Evolutionary conservation across 2,113 vertebrate species (phyloP), one percentile per base, ranked within the genome.

Genomic region (Clarias gariepinus): DNA sequence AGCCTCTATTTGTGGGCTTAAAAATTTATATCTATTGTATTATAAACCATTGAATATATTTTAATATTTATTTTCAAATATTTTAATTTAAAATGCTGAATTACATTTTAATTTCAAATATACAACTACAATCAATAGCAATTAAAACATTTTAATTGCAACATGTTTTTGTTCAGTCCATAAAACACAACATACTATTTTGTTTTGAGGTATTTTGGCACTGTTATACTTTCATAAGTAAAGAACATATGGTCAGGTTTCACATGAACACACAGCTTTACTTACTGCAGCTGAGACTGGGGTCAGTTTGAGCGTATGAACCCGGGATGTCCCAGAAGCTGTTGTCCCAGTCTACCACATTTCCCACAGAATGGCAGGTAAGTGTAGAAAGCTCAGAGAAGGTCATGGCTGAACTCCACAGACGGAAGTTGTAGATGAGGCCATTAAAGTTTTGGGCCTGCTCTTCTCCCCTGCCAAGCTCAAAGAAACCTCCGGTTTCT

Each of bases 251-350:
- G 71, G 47, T 47, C 71, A 47, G 28, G 19, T 74, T 69, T 41
- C 69, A 41, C 8, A 25, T 12, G 11, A 74, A 25, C 71, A 47
- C 12, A n/a, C 23, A 52, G 23, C 1, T 73, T 76, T 90, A 96
- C 98, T 98, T 91, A 99, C 98, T 98, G 94, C 98, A 99, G 95
- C 97, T 98, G 89, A 99, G 95, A 58, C 95, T 93, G 92, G 92
- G 92, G 93, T 97, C 97, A 0, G 96, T 96, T 92, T 96, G 96
- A 86, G 97, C 93, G 81, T 94, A 90, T 6, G 93, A 89, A 28
- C 94, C 82, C 12, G 96, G 96, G 91, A 98, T 96, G 91, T 88
- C 94, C 98, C 98, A 99, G 90, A 96, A 95, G 88, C 94, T 92
- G 92, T 96, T 98, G 91, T 98, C 96, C 98, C 98, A 99, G 94